Evolutionary conservation across 2,888 invertebrate species (phyloP), one percentile per base, ranked within the genome.

Genomic region (Dione juno): DNA sequence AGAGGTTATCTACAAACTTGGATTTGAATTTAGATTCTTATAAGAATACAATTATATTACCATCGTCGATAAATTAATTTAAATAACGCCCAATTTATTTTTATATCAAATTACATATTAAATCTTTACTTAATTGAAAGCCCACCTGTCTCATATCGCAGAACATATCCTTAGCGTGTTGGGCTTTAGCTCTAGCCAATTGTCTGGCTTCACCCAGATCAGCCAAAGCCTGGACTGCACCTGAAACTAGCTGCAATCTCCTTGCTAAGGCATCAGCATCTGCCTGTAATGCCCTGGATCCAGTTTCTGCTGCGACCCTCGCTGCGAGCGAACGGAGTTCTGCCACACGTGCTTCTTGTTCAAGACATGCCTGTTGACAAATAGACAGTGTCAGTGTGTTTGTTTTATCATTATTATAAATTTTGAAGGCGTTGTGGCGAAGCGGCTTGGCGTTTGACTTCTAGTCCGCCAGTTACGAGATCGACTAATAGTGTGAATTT

Each of bases 191-290:
- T 78, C 93, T 76, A 87, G 95, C 86, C 93, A 94, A 65, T 72
- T 95, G 95, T 74, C 95, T 93, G 35, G 95, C 94, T 79, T 97
- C 97, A 5, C 97, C 97, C 52, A 96, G 95, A 85, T 97, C 96
- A 0, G 96, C 97, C 76, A 97, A 88, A 3, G 94, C 94, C 61
- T 96, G 95, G 9, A 97, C 95, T 0, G 96, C 95, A 72, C 96
- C 95, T 28, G 96, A 94, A 41, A 97, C 96, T 81, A 97, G 95
- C 83, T 96, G 95, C 74, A 97, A 93, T 41, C 96, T 94, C 71
- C 95, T 94, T 53, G 96, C 96, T 66, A 97, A 88, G 0, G 96
- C 95, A 79, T 97, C 96, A 13, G 97, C 95, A 85, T 97, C 97
- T 37, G 95, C 95, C 74, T 96, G 96, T 71, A 97, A 91, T 0